phyloP scores from a whole-genome alignment of 2,888 invertebrate genomes.

The Chironomus riparius region DNA sequence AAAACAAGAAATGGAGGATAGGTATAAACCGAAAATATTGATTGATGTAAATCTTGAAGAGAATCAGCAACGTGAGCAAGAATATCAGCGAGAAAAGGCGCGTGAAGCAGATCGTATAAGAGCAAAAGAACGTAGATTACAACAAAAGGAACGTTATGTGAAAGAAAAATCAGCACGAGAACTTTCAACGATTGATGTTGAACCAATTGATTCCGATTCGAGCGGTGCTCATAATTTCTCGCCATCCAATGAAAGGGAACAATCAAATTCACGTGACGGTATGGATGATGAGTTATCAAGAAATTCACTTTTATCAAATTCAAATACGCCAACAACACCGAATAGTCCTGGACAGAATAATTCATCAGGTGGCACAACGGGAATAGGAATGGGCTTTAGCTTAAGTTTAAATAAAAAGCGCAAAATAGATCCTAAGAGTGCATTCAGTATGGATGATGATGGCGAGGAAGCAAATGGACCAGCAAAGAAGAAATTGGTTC shows the following conservation, averaged over 20 bases:
- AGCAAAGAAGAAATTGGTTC: slow-evolving; percentile 71
- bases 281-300: slow-evolving; percentile 41
- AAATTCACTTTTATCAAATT: slow-evolving; percentile 38
- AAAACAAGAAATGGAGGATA: slow-evolving; percentile 67
- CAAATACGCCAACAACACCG: slow-evolving; percentile 29
- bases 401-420: slow-evolving; percentile 50
- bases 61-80: slow-evolving; percentile 52
- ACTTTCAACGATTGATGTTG: slow-evolving; percentile 58
- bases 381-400: slow-evolving; percentile 40
- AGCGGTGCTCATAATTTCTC: slow-evolving; percentile 36
- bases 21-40: slow-evolving; percentile 73
- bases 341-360: slow-evolving; percentile 29
- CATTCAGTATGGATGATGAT: slow-evolving; percentile 79
- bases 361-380: not conserved
- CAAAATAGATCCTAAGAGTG: slow-evolving; percentile 72
- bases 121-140: slow-evolving; percentile 42
- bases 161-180: slow-evolving; percentile 50
- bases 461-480: slow-evolving; percentile 46
- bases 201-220: slow-evolving; percentile 66
- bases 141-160: slow-evolving; percentile 44
- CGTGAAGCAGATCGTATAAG: slow-evolving; percentile 40
- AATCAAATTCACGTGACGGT: slow-evolving; percentile 37
- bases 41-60: slow-evolving; percentile 59
- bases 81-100: slow-evolving; percentile 47
- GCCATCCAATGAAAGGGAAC: slow-evolving; percentile 26